phyloP scores from a whole-genome alignment of 2,797 vertebrate species.

The Gymnoscopelus braueri region DNA sequence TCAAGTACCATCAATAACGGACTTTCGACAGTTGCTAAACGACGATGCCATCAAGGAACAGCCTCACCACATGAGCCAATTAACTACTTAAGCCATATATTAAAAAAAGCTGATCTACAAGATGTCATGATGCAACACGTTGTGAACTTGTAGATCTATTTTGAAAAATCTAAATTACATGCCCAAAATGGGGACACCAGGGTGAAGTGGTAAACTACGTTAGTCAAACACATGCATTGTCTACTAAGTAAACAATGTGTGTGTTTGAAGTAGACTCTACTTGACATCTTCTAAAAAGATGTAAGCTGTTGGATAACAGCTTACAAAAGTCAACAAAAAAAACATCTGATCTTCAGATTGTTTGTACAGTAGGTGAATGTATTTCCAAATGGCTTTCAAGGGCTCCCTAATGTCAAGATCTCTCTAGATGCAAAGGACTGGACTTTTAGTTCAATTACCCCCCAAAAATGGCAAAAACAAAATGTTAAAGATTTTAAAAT shows the following conservation, averaged over 20 bases:
- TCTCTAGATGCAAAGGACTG: constrained; percentile 5
- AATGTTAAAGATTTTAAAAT: neutral
- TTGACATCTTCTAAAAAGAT: neutral
- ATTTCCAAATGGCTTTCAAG: neutral
- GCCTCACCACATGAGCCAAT: neutral
- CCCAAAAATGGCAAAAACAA: neutral
- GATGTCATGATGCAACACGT: too few relatives aligned
- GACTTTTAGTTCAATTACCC: too few relatives aligned
- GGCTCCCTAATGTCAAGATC: neutral
- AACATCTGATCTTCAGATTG: neutral
- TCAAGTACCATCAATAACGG: too few relatives aligned
- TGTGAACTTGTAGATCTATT: too few relatives aligned
- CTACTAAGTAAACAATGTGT: too few relatives aligned
- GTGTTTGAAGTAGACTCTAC: neutral
- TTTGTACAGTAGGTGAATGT: neutral
- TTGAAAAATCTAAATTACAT: too few relatives aligned
- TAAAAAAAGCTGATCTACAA: too few relatives aligned
- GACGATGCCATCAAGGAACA: neutral
- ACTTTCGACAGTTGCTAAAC: neutral
- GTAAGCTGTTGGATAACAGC: neutral
- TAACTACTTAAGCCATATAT: too few relatives aligned
- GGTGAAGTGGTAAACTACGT: too few relatives aligned
- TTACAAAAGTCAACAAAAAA: neutral
- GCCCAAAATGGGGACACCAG: too few relatives aligned
- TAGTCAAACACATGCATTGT: neutral